Base-by-base conservation (phyloP, 2,797 vertebrate species). In the Melopsittacus undulatus region DNA sequence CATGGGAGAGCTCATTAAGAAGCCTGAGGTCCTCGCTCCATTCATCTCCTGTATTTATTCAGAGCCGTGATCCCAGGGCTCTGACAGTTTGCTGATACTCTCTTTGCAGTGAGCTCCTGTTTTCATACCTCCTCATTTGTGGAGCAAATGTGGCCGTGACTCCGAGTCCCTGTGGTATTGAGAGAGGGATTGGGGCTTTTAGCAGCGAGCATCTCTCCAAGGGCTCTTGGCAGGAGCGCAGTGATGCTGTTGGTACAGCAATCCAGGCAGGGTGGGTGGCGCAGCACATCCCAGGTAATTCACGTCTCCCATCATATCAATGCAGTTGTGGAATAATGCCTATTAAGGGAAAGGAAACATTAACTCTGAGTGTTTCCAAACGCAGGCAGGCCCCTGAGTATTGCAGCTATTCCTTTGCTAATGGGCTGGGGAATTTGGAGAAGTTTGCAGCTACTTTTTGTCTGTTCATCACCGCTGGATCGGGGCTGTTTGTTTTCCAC, bases 61-160 rank as follows among this genome's bases (percentile, higher is more conserved):
- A 43, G 13, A 18, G 27, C 54, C 26, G 2, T 5, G 14, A 19
- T 63, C 67, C 66, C 66, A 30, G 48, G 62, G 23, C 76, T 83
- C 67, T 3, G 73, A 6, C 15, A 7, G 3, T 49, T 45, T 66
- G 63, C 80, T 29, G 40, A 43, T 24, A 10, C n/a, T 75, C 38
- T 14, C 54, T 69, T 46, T 10, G 43, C 36, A 4, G 9, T 2
- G 24, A 63, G 4, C 30, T 49, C 54, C 46, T 24, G 29, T 43
- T 38, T 42, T 59, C 62, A 14, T 59, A 4, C 27, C 34, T 62
- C 40, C 40, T 64, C 40, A 63, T 56, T 40, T 8, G 3, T 8
- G 42, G 61, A 70, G 84, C 51, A 19, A 52, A 54, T 0, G 2
- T 0, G 27, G 23, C 81, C n/a, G 76, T 0, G 0, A 15, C 67